Base-by-base conservation (phyloP, 2,113 vertebrate species). In the Xenopus borealis region DNA sequence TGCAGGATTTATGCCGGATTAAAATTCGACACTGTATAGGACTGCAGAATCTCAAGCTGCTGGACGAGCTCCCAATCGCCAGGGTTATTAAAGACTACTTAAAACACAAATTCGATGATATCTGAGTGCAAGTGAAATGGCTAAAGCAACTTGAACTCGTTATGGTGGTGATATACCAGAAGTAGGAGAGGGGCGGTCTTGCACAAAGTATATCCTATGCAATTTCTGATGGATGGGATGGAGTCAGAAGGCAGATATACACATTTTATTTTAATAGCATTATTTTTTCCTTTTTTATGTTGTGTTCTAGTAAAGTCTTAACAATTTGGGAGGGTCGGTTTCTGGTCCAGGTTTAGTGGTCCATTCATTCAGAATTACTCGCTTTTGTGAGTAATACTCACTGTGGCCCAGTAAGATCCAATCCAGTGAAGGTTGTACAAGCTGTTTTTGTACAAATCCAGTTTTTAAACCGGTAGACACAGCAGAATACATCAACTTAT, bases 1-100 rank as follows among this genome's bases (percentile, higher is more conserved):
- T 99, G 68, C 97, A 99, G 82, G 97, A 99, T 89, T 86, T 98
- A 91, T 99, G 96, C 91, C 92, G 96, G 88, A 98, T 99, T 90
- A 94, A 96, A 87, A 98, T 98, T 83, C 95, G 97, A 69, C 94
- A 96, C 52, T 96, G 94, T 91, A 97, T 99, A 83, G 97, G 96
- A 84, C 95, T 99, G 84, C 96, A 98, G 83, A 96, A 96, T 84
- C 88, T 99, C 84, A 95, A 93, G 84, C 91, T 94, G 78, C 88
- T 98, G 90, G 97, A 99, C 73, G 95, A 98, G 83, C 92, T 99
- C 66, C 97, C 97, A 10, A 94, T 98, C 80, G 97, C 96, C 85
- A 98, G 95, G 89, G 96, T 99, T 85, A 98, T 99, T 91, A 99
- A 97, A 91, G 97, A 98, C 94, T 99, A 98, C 91, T 92, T 99